Conservation (phyloP, 2,113 vertebrate species). For the Rhineura floridana region DNA sequence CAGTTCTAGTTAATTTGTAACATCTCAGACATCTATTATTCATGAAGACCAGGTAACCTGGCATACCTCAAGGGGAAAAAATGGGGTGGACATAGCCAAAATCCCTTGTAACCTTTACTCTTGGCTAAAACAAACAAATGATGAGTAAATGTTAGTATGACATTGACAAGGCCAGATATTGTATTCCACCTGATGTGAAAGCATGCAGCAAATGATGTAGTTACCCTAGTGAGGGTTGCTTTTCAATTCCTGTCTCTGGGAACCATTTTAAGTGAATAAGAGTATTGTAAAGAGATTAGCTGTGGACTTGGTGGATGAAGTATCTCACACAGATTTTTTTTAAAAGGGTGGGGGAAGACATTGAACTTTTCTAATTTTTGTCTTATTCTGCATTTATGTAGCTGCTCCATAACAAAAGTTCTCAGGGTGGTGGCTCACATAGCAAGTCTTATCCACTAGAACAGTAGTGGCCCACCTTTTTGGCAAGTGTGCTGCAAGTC, state of each 20-base stretch:
- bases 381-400: too few species aligned
- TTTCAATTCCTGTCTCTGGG: not conserved
- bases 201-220: not conserved
- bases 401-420: too few species aligned
- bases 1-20: not conserved
- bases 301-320: not conserved
- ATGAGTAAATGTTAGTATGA: constrained; percentile 31
- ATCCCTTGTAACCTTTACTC: constrained; percentile 34
- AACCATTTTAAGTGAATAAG: not conserved
- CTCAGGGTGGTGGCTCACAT: too few species aligned
- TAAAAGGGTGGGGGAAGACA: not conserved
- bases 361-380: not conserved
- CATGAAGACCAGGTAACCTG: not conserved
- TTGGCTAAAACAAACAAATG: constrained; percentile 48
- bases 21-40: not conserved
- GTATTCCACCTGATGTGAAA: not conserved
- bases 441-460: too few species aligned
- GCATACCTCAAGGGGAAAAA: constrained; percentile 51
- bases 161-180: constrained; percentile 16
- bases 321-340: not conserved
- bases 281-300: not conserved
- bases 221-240: not conserved
- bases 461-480: not conserved
- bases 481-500: not conserved
- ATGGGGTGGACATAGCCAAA: not conserved